phyloP scores from a whole-genome alignment of 2,113 vertebrate species.

The Caloenas nicobarica region DNA sequence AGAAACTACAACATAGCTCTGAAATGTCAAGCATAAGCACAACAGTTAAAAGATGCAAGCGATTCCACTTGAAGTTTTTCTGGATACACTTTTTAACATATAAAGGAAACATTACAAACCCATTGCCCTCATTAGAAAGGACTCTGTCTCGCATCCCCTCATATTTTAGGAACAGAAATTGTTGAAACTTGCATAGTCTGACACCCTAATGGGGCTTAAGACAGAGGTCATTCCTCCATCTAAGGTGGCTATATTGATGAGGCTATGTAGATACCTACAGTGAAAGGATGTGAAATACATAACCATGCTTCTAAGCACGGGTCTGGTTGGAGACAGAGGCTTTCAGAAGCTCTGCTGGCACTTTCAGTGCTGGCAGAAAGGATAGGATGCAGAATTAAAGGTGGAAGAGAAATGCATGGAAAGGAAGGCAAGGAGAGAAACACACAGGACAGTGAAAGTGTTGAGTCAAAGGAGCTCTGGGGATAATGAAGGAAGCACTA shows the following conservation, averaged over 20 bases:
- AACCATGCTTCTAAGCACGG: background rate
- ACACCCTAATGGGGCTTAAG: background rate
- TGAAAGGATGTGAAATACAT: background rate
- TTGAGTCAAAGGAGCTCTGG: background rate
- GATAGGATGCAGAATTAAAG: background rate
- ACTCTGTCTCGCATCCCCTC: background rate
- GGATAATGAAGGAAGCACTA: background rate
- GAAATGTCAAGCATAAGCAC: background rate
- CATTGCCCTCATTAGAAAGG: background rate
- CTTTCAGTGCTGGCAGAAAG: background rate
- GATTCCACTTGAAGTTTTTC: background rate
- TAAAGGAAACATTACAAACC: background rate
- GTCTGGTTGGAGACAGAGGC: background rate
- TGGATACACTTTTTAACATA: background rate
- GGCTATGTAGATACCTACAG: background rate
- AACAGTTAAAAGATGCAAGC: background rate
- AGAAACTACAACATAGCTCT: background rate
- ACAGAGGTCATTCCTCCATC: background rate
- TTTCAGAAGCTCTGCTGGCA: background rate
- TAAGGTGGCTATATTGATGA: background rate
- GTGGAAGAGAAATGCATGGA: background rate
- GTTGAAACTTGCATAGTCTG: background rate
- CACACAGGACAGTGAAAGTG: background rate
- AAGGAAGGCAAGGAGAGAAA: background rate
- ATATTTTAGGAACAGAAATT: background rate